These are phyloP conservation scores for Luperina nickerlii DNA, from an alignment of 2,888 invertebrate genomes.

Conservation along the genomic window DNA sequence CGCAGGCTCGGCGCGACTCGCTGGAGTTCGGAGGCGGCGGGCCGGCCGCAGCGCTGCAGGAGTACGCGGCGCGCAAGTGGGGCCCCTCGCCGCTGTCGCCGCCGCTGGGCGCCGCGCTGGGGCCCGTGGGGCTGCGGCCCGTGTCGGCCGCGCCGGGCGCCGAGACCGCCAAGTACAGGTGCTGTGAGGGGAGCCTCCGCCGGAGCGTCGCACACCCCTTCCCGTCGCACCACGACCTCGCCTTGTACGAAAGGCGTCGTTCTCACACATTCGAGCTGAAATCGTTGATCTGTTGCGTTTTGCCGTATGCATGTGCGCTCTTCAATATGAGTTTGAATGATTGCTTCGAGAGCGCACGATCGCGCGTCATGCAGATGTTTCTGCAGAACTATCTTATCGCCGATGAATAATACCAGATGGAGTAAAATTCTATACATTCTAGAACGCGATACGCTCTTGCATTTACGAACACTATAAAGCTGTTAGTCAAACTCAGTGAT, in stretches of 20 bases:
- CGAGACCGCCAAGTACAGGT: conserved; percentile 94
- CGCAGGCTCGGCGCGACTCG: conserved; percentile 88
- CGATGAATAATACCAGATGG: conserved; percentile 26
- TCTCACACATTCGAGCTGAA: background rate
- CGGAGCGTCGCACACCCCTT: conserved; percentile 16
- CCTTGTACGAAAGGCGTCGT: conserved; percentile 25
- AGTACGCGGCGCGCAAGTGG: conserved; percentile 90
- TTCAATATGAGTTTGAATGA: conserved; percentile 10
- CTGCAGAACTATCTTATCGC: conserved; percentile 40
- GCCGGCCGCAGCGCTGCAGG: conserved; percentile 85
- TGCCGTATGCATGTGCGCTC: conserved; percentile 1
- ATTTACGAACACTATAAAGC: conserved; percentile 18
- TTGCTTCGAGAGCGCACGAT: conserved; percentile 11
- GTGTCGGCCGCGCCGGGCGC: conserved; percentile 95
- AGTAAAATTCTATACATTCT: conserved; percentile 23
- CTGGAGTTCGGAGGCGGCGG: conserved; percentile 90
- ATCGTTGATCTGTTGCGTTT: conserved; percentile 2
- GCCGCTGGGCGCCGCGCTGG: conserved; percentile 92
- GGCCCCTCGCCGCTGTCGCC: conserved; percentile 92
- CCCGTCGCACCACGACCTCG: background rate
- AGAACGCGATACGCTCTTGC: conserved; percentile 20
- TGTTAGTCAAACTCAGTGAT: conserved; percentile 28
- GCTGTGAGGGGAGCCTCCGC: conserved; percentile 57
- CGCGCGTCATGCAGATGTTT: conserved; percentile 10
- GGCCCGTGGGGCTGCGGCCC: conserved; percentile 92